Base-by-base conservation (phyloP, 2,797 vertebrate species). In the Carapus acus region DNA sequence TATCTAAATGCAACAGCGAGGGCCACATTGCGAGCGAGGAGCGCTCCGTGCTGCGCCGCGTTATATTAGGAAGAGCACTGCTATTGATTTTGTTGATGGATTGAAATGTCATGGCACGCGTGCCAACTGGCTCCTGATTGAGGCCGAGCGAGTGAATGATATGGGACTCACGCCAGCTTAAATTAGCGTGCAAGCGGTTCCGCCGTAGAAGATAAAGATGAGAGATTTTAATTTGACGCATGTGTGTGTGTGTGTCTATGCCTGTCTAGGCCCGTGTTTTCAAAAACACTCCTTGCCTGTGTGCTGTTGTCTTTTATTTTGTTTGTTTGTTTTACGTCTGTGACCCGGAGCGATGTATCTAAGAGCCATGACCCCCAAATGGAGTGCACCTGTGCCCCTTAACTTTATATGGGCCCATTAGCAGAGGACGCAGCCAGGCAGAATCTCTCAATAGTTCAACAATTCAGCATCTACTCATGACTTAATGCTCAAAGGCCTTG, bases 51-150 rank as follows among this genome's bases (percentile, higher is more conserved):
- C 65, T 51, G 59, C 69, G 74, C 58, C 69, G 71, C 70, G 66
- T 75, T 72, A 62, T 54, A 80, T 49, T 53, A 64, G 73, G 56
- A 44, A 55, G 67, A 69, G 65, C 39, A 61, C 64, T 38, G 71
- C 63, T 71, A 77, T 81, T 79, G 79, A 83, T 84, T 77, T 73
- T 47, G 59, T 55, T 81, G 81, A 86, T 78, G 71, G 76, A 84
- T 80, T 80, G 72, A 82, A 83, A 81, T 74, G 74, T 83, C 73
- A 66, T 76, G 65, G 55, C 62, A 70, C 64, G 73, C 66, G 69
- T 76, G 71, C 73, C 70, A 69, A 71, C 62, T 61, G 57, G 61
- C 67, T 46, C 27, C 43, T 53, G 55, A 57, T 61, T 58, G 49
- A 38, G 51, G 19, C 46, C 11, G 24, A 33, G 8, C 31, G 14